Base-by-base conservation (phyloP, 1,140 invertebrate genomes). In the Cyrtorhinus lividipennis region DNA sequence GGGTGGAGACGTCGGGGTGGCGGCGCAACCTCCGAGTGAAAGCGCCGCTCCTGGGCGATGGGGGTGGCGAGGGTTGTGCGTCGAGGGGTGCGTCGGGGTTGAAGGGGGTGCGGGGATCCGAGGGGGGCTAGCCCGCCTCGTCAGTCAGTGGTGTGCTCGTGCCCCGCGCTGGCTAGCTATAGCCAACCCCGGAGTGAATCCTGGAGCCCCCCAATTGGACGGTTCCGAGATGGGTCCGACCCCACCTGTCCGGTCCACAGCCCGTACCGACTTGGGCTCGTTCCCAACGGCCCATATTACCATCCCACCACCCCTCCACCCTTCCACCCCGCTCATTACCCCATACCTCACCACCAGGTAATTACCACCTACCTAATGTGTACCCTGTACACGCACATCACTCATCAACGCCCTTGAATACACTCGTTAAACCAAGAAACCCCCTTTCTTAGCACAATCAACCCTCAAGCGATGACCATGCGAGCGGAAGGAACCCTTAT, bases 161-260 rank as follows among this genome's bases (percentile, higher is more conserved):
- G 30, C 30, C 30, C 30, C 30, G 30, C 30, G 30, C 30, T 38
- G 30, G 30, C 30, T 38, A 38, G 30, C 30, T 38, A 38, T 38
- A 38, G 30, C 30, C 30, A 38, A 58, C 56, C 56, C 25, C 59
- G 20, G 18, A 44, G 23, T 46, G 38, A 44, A 61, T 44, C 48
- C 53, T 53, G 24, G 22, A 30, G 48, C 59, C 24, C 62, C 62
- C 62, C 25, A 45, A 45, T 48, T 62, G 62, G 62, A 62, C 62
- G 53, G 25, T 48, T 48, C 62, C 62, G 62, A 48, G 62, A 62
- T 62, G 62, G 62, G 62, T 62, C 45, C 48, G 62, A 53, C 62
- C n/a, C 62, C 23, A 57, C 46, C 62, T 62, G 62, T 48, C 62
- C 62, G 23, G 62, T 62, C 53, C 62, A 62, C 62, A 56, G 46